Percentiles rank a stretch among this genome's conserved stretches.
Conservation (phyloP, 1,140 invertebrate genomes). For the Macrosteles quadrilineatus region DNA sequence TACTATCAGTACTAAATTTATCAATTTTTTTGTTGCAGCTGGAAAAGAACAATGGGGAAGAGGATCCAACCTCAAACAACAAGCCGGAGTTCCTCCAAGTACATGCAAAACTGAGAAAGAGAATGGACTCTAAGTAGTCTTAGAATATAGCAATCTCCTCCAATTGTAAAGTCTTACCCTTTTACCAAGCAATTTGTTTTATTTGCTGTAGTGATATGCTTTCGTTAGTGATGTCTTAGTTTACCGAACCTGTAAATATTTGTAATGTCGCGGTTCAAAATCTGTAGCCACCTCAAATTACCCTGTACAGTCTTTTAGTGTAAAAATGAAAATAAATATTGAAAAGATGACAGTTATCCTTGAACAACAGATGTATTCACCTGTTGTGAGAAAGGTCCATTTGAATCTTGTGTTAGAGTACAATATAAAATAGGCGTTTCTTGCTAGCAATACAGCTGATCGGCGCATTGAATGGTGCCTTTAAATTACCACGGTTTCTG, state of each 20-base stretch:
- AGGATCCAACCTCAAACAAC: slow-evolving; percentile 41
- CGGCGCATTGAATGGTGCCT: not conserved
- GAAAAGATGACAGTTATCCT: not conserved
- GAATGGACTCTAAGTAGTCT: slow-evolving; percentile 48
- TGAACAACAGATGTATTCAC: not conserved
- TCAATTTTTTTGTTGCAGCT: slow-evolving; percentile 35
- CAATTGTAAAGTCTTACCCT: too few relatives aligned
- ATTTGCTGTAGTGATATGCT: slow-evolving; percentile 5
- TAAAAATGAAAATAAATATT: not conserved
- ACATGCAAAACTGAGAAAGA: slow-evolving; percentile 52
- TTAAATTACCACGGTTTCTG: not conserved
- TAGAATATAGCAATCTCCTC: too few relatives aligned
- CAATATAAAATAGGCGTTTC: too few relatives aligned
- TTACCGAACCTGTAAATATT: not conserved
- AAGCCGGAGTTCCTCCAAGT: slow-evolving; percentile 52
- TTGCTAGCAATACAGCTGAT: too few relatives aligned
- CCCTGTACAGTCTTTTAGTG: not conserved
- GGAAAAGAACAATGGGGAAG: slow-evolving; percentile 42
- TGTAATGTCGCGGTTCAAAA: not conserved
- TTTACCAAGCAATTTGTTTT: not conserved
- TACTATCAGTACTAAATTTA: too few relatives aligned
- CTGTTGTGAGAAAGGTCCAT: too few relatives aligned
- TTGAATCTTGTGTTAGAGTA: too few relatives aligned
- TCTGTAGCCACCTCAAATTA: not conserved
- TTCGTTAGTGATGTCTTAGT: not conserved